Evolutionary conservation across 64 coral and sea anemone species (phyloP).

Genomic region (Platygyra sinensis): DNA sequence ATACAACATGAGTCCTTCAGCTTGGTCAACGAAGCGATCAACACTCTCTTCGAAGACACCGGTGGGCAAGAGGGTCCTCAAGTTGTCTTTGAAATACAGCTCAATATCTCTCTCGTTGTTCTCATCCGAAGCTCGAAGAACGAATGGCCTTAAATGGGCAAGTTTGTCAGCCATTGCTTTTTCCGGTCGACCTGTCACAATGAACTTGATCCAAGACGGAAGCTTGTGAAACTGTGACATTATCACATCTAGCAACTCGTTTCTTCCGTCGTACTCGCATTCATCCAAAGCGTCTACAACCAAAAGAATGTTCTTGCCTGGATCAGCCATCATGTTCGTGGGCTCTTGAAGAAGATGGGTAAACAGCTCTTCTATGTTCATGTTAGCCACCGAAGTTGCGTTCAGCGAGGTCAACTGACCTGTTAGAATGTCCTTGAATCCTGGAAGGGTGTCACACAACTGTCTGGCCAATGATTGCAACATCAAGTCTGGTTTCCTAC

Average conservation of each 20-base stretch:
- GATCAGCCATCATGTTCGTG: conserved; percentile 46
- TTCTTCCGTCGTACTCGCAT: conserved; percentile 42
- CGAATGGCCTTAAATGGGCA: neutral
- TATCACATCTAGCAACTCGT: conserved; percentile 52
- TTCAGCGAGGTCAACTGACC: conserved; percentile 22
- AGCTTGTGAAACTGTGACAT: conserved; percentile 52
- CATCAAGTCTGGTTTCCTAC: conserved; percentile 68
- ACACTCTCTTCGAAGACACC: neutral
- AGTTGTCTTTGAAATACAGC: conserved; percentile 31
- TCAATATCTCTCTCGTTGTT: conserved; percentile 65
- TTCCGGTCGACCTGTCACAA: conserved; percentile 70
- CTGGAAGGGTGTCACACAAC: conserved; percentile 68
- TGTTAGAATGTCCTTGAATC: conserved; percentile 62
- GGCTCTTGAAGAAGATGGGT: conserved; percentile 65
- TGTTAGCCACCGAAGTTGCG: conserved; percentile 19
- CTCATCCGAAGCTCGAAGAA: conserved; percentile 16
- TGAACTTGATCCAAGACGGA: conserved; percentile 71
- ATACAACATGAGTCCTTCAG: conserved; percentile 72
- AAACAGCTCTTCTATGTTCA: conserved; percentile 63
- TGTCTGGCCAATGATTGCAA: conserved; percentile 70
- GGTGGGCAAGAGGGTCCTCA: conserved; percentile 4
- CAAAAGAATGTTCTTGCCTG: conserved; percentile 46
- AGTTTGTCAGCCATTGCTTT: conserved; percentile 44
- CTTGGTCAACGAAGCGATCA: conserved; percentile 31
- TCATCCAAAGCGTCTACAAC: conserved; percentile 79